Percentiles rank a stretch among this genome's conserved stretches.
Evolutionary conservation across 2,797 vertebrate species (phyloP).

Genomic region (Chiroxiphia lanceolata): DNA sequence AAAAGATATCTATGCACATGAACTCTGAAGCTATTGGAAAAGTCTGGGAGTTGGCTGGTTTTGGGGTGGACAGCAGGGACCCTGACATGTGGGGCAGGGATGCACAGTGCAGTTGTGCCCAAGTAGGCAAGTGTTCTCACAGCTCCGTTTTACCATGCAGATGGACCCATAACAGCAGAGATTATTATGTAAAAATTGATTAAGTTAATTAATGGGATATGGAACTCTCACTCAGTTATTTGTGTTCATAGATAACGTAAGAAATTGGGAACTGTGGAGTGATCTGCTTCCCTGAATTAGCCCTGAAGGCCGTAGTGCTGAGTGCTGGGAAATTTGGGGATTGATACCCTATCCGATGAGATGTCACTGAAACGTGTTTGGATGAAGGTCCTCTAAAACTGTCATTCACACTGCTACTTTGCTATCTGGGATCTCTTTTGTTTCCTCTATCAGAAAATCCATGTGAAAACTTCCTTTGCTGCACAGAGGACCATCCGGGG

Average conservation of each 20-base stretch:
- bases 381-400: conserved; percentile 8
- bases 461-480: conserved; percentile 54
- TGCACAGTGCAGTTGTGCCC: background rate
- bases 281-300: background rate
- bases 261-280: background rate
- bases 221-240: background rate
- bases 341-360: background rate
- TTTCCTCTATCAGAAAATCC: conserved; percentile 54
- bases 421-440: conserved; percentile 52
- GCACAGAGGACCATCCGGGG: conserved; percentile 9
- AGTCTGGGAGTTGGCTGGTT: background rate
- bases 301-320: background rate
- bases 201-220: background rate
- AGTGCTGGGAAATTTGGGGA: background rate
- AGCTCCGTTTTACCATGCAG: background rate
- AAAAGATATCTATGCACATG: background rate
- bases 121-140: background rate
- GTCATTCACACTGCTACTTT: conserved; percentile 15
- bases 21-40: background rate
- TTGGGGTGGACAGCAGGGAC: background rate
- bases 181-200: background rate
- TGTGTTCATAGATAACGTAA: background rate
- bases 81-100: accelerated
- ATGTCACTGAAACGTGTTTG: background rate
- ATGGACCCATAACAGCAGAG: background rate